Conservation (phyloP, 2,797 vertebrate genomes). For the Halcyon chelicuti region DNA sequence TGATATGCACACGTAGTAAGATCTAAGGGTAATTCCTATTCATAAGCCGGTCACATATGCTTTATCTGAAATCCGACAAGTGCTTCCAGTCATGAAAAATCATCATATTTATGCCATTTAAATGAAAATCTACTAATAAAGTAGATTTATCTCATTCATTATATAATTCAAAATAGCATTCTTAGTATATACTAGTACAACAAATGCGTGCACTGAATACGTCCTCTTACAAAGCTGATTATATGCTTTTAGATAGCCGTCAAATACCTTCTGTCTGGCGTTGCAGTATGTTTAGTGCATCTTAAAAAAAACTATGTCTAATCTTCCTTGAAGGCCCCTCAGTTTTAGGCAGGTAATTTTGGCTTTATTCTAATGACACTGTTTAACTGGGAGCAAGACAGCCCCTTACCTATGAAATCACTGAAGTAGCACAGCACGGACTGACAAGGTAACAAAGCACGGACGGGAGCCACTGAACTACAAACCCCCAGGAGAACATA, state of each 20-base stretch:
- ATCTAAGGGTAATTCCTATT: neutral
- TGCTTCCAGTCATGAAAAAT: neutral
- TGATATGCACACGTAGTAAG: neutral
- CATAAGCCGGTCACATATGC: neutral
- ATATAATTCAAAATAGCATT: neutral
- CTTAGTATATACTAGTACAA: neutral
- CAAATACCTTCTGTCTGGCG: slow-evolving; percentile 22
- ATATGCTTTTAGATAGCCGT: slow-evolving; percentile 17
- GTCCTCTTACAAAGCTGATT: slow-evolving; percentile 47
- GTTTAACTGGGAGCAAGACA: neutral
- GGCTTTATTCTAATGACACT: neutral
- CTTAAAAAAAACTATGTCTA: neutral
- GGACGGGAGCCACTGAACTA: neutral
- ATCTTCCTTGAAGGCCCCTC: neutral
- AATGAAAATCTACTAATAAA: neutral
- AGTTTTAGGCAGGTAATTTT: neutral
- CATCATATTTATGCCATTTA: neutral
- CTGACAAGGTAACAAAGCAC: neutral
- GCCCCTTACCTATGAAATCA: neutral
- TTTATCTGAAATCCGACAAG: neutral
- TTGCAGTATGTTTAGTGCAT: neutral
- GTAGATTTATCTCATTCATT: neutral
- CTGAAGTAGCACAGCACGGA: neutral
- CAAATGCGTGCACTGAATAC: neutral
- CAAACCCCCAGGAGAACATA: neutral